phyloP scores from a whole-genome alignment of 1,140 invertebrate genomes.

The Temnothorax nylanderi region DNA sequence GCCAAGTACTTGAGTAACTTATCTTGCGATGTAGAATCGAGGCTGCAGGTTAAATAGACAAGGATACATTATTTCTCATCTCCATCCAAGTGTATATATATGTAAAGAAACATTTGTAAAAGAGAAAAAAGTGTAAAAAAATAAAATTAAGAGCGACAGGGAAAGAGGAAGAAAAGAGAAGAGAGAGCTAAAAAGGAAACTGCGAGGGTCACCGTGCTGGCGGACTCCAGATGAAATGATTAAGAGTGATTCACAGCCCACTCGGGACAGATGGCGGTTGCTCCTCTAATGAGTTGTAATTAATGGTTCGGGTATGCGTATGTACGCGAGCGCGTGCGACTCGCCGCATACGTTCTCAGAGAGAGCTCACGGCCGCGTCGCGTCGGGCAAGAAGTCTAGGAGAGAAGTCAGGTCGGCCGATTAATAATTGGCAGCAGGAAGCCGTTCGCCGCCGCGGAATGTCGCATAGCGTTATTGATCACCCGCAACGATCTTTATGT shows the following conservation, averaged over 20 bases:
- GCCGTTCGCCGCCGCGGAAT: conserved; percentile 19
- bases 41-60: conserved; percentile 16
- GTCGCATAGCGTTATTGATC: conserved; percentile 45
- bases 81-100: not conserved
- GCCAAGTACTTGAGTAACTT: not conserved
- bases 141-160: not conserved
- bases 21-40: not conserved
- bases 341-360: conserved; percentile 77
- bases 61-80: conserved; percentile 30
- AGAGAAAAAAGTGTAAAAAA: conserved; percentile 6
- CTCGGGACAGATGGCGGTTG: conserved; percentile 84
- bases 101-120: conserved; percentile 7
- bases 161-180: not conserved
- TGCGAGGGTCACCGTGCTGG: conserved; percentile 73
- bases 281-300: conserved; percentile 85
- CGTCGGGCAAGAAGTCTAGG: conserved; percentile 69
- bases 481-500: conserved; percentile 39
- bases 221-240: conserved; percentile 83
- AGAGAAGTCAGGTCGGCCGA: conserved; percentile 52
- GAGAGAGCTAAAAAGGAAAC: conserved; percentile 24
- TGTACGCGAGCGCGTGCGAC: conserved; percentile 66
- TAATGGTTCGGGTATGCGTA: conserved; percentile 83
- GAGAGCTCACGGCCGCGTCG: conserved; percentile 62
- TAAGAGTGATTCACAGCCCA: conserved; percentile 85
- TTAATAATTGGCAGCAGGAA: conserved; percentile 55